These are phyloP conservation scores for Oxycera nigricornis DNA, from an alignment of 2,888 invertebrate genomes.

Conservation along the genomic window DNA sequence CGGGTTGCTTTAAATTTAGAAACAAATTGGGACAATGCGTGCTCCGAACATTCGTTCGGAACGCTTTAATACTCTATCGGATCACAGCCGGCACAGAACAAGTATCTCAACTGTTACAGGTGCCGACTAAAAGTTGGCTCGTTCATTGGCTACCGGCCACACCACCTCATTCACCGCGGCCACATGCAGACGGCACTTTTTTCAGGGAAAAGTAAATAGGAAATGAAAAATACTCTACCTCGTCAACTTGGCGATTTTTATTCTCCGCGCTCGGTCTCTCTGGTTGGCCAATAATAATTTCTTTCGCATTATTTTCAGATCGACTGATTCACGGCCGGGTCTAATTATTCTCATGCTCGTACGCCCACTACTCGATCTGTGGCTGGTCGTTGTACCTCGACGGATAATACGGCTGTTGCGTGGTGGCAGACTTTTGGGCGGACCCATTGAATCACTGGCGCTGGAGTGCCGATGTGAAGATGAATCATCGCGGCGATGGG, in stretches of 20 bases:
- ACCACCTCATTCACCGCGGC: not conserved
- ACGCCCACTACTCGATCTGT: slow-evolving; percentile 50
- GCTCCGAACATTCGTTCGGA: not conserved
- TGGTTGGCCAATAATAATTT: slow-evolving; percentile 59
- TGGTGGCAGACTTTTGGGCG: slow-evolving; percentile 58
- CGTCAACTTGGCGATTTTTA: slow-evolving; percentile 61
- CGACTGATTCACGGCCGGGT: slow-evolving; percentile 55
- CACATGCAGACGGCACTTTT: not conserved
- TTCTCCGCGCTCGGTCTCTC: slow-evolving; percentile 59
- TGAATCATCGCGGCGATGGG: slow-evolving; percentile 46
- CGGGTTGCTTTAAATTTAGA: not conserved
- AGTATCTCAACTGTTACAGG: not conserved
- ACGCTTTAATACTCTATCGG: not conserved
- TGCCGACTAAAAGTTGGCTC: not conserved
- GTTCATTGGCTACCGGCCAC: not conserved
- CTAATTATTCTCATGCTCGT: slow-evolving; percentile 56
- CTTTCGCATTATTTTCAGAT: slow-evolving; percentile 59
- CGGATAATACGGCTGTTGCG: slow-evolving; percentile 56
- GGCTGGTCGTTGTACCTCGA: slow-evolving; percentile 54
- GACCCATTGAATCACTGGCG: slow-evolving; percentile 55
- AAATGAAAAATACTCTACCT: slow-evolving; percentile 56
- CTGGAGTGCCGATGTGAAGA: slow-evolving; percentile 45
- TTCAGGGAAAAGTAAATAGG: slow-evolving; percentile 40
- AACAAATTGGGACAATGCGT: not conserved
- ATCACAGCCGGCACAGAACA: not conserved